Percentiles rank a stretch among this genome's conserved stretches.
These are phyloP conservation scores for Clarias pachynema DNA, from an alignment of 2,797 vertebrate species.

Conservation along the genomic window DNA sequence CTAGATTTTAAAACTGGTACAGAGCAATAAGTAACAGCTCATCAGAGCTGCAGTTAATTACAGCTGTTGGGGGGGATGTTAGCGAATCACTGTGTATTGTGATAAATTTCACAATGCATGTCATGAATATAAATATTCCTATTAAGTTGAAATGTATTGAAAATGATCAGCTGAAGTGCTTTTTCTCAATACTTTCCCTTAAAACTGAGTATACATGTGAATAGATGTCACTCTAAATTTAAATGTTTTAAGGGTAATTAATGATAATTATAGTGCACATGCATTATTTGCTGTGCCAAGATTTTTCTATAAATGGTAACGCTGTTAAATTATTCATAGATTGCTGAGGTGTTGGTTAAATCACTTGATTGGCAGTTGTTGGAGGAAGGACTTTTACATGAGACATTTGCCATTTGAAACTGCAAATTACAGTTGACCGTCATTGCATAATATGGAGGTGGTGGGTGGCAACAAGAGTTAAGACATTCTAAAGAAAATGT, in stretches of 20 bases:
- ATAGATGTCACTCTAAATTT: conserved; percentile 3
- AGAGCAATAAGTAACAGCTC: conserved; percentile 34
- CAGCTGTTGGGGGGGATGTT: conserved; percentile 30
- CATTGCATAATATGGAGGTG: conserved; percentile 41
- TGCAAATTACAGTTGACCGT: conserved; percentile 27
- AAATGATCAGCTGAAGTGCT: conserved; percentile 17
- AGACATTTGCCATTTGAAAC: conserved; percentile 41
- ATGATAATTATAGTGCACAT: conserved; percentile 32
- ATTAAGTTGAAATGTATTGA: conserved; percentile 26
- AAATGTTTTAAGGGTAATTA: conserved; percentile 16
- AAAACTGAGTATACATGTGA: background rate
- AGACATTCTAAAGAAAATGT: conserved; percentile 26
- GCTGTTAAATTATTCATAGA: conserved; percentile 38
- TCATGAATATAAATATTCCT: conserved; percentile 25
- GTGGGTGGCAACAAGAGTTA: conserved; percentile 23
- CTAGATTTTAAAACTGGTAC: conserved; percentile 9
- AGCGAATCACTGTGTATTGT: conserved; percentile 35
- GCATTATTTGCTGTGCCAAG: conserved; percentile 14
- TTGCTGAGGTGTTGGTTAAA: conserved; percentile 30
- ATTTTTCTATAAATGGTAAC: conserved; percentile 35
- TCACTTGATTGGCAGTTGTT: conserved; percentile 34
- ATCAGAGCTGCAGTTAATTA: conserved; percentile 39
- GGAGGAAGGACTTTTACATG: conserved; percentile 30
- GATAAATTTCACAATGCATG: conserved; percentile 28
- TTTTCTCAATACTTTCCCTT: conserved; percentile 22